phyloP scores from a whole-genome alignment of 2,888 invertebrate species.

The Tachina lurida region DNA sequence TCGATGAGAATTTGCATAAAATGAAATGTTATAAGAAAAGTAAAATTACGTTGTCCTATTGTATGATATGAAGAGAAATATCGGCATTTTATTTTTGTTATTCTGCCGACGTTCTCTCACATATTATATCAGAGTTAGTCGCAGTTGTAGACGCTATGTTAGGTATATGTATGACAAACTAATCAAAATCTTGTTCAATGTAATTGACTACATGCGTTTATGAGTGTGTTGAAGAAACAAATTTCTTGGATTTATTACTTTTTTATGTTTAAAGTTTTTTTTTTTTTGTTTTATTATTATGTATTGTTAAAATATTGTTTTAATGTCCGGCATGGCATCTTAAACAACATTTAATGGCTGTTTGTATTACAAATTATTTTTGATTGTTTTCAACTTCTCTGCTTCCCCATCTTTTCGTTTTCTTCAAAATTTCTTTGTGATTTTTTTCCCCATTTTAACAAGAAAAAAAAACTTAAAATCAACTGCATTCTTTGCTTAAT shows the following conservation, averaged over 20 bases:
- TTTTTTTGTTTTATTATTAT: slow-evolving; percentile 5
- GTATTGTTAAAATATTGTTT: slow-evolving; percentile 46
- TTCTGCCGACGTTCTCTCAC: too few relatives aligned
- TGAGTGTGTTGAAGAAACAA: background rate
- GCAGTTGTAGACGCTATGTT: too few relatives aligned
- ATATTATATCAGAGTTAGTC: too few relatives aligned
- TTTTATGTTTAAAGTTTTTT: slow-evolving; percentile 11
- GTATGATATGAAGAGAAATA: too few relatives aligned
- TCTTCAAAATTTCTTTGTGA: slow-evolving; percentile 30
- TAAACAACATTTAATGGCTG: slow-evolving; percentile 17
- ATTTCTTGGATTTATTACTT: slow-evolving; percentile 31
- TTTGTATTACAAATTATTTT: slow-evolving; percentile 46
- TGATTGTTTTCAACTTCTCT: background rate
- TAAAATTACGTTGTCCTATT: too few relatives aligned
- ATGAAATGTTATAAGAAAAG: too few relatives aligned
- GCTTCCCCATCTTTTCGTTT: background rate
- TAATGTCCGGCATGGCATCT: slow-evolving; percentile 16
- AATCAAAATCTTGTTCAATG: background rate
- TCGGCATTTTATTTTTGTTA: too few relatives aligned
- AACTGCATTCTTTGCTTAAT: slow-evolving; percentile 41
- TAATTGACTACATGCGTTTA: background rate
- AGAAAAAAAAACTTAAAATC: slow-evolving; percentile 9
- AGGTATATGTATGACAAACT: background rate
- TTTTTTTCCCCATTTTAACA: slow-evolving; percentile 7
- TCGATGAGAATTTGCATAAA: too few relatives aligned